Base-by-base conservation (phyloP, 2,888 invertebrate genomes). In the Podabrus alpinus region DNA sequence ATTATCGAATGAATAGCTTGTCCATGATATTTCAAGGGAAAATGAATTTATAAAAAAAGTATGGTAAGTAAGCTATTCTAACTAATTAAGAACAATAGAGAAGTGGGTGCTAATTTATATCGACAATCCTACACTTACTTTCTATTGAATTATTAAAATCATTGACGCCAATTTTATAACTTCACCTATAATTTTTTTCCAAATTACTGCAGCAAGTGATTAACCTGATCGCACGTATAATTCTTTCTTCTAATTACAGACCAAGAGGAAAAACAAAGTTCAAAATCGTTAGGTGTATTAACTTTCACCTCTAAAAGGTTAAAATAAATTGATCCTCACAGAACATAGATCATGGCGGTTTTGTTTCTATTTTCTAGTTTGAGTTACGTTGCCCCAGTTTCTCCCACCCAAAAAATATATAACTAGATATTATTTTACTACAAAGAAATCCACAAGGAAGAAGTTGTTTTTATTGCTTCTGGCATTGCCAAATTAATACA, bases 231-330 rank as follows among this genome's bases (percentile, higher is more conserved):
- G 45, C n/a, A n/a, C 7, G 13, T 45, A 4, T n/a, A n/a, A 45
- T n/a, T 45, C n/a, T 45, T n/a, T 45, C 9, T n/a, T n/a, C n/a
- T 45, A 45, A n/a, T 45, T n/a, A n/a, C 7, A 45, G 7, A 45
- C 45, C 45, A 45, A n/a, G 45, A 45, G 9, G 45, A 45, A 45
- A 75, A 66, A 72, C 69, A 75, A 75, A 75, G 75, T 75, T 75
- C 75, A 75, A 59, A 74, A 68, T 71, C 74, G 74, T 74, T 74
- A 60, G 24, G 64, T 59, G 70, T 59, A 25, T 72, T 69, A 75
- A 73, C 76, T 76, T 76, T 76, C 76, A 76, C 76, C 76, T 76
- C 71, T 73, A 70, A 76, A 76, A 76, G 76, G 76, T 76, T 68
- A 71, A 72, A 75, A 29, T 66, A 72, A 75, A 75, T 74, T 69